phyloP scores from a whole-genome alignment of 2,113 vertebrate species.

The Equus przewalskii region DNA sequence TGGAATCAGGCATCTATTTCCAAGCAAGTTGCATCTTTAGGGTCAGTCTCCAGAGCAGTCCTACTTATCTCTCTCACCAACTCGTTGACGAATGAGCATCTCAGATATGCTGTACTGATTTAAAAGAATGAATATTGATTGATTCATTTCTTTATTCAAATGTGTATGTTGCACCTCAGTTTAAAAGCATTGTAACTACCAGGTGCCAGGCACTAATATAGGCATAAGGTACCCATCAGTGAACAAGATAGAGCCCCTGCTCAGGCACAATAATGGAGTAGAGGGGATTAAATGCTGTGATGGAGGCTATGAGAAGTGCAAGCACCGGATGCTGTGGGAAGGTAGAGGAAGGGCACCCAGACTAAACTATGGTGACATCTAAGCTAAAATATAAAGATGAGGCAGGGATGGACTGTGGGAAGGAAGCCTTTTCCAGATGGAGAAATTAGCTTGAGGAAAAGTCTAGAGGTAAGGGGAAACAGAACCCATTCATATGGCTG shows the following conservation, averaged over 20 bases:
- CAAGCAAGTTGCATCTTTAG: background rate
- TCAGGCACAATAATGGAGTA: background rate
- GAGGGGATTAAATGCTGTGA: background rate
- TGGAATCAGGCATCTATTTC: background rate
- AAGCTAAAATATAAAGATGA: background rate
- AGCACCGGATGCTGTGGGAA: background rate
- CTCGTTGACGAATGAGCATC: background rate
- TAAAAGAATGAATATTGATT: background rate
- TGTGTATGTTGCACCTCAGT: background rate
- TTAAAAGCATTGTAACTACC: background rate
- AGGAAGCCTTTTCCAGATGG: background rate
- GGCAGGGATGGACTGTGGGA: too few relatives aligned
- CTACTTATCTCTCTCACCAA: background rate
- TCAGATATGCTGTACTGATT: background rate
- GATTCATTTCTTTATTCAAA: background rate
- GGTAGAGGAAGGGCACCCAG: background rate
- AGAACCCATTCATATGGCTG: rapidly evolving
- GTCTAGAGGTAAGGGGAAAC: background rate
- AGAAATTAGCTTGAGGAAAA: background rate
- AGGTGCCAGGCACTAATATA: background rate
- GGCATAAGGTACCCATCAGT: background rate
- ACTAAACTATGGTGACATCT: background rate
- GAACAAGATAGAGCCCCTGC: background rate
- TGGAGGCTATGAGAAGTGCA: background rate
- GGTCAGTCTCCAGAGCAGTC: too few relatives aligned